Evolutionary conservation across 2,113 vertebrate genomes (phyloP), one percentile per base, ranked within the genome.

Genomic region (Corvus moneduloides): DNA sequence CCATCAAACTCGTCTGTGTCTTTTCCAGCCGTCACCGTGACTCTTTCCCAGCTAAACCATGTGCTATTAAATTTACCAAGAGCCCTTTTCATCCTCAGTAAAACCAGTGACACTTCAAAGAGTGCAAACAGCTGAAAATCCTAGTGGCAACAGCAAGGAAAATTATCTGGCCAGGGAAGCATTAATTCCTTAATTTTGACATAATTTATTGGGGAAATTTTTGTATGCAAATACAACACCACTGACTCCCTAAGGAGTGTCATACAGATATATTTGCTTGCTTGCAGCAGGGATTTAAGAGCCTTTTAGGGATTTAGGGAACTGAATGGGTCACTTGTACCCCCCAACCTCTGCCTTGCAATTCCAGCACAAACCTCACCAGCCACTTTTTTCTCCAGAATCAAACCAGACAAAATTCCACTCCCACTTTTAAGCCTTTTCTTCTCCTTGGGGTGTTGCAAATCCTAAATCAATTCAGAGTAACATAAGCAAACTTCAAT

Each of bases 301-400:
- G 23, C n/a, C 7, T 33, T 69, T 61, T 23, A 69, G 46, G 18
- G 46, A n/a, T 52, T 8, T 11, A 33, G 49, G 55, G 39, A 90
- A 30, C 11, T 3, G 1, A 49, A 33, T 6, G 14, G 3, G 3
- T 43, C 17, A 37, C 3, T 75, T 39, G 26, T 8, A 32, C 44
- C 7, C 15, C 4, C 0, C 41, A 37, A 24, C 2, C 30, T 49
- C 26, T 0, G 0, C 3, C 39, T 28, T 43, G 26, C 22, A 54
- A 30, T 22, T 33, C 37, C 9, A 46, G 32, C 56, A 59, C 61
- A 83, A 86, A 86, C 46, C 23, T 43, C 52, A 49, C 9, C n/a
- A 52, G 32, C 4, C 13, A 2, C 12, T 9, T 54, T 44, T n/a
- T 46, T 18, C 48, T 32, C 35, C 14, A 4, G 0, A 2, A n/a